Percentiles rank a stretch among this genome's conserved stretches.
These are phyloP conservation scores for Nasonovia ribisnigri DNA, from an alignment of 2,888 invertebrate species.

Conservation along the genomic window DNA sequence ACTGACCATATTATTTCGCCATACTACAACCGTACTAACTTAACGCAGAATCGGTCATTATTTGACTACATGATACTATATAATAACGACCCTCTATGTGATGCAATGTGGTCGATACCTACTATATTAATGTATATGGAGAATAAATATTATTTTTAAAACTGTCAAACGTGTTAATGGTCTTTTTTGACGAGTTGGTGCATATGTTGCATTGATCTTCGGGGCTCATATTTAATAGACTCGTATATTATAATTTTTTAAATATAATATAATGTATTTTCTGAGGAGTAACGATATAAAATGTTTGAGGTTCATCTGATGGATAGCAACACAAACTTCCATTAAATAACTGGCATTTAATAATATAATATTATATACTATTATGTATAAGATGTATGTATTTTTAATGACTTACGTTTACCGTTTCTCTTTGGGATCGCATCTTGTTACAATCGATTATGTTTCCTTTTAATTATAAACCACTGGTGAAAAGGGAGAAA, in stretches of 20 bases:
- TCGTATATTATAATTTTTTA: no score
- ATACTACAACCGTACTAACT: neutral
- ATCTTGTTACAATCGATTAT: conserved; percentile 5
- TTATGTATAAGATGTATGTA: neutral
- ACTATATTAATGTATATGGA: neutral
- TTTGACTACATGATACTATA: neutral
- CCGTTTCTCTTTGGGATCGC: neutral
- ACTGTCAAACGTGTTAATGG: neutral
- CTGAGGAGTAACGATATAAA: neutral
- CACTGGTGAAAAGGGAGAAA: neutral
- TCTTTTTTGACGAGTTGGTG: neutral
- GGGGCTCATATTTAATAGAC: neutral
- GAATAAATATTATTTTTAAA: neutral
- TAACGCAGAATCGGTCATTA: neutral
- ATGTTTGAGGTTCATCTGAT: neutral
- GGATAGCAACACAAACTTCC: neutral
- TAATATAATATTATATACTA: neutral
- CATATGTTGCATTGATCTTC: neutral
- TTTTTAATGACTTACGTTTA: neutral
- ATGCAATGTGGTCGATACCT: conserved; percentile 3
- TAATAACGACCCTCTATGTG: neutral
- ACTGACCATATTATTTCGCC: conserved; percentile 16
- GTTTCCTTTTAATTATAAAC: conserved; percentile 20
- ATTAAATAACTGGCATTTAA: neutral
- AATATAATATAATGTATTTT: neutral